phyloP scores from a whole-genome alignment of 2,113 vertebrate genomes.

The Callionymus lyra region DNA sequence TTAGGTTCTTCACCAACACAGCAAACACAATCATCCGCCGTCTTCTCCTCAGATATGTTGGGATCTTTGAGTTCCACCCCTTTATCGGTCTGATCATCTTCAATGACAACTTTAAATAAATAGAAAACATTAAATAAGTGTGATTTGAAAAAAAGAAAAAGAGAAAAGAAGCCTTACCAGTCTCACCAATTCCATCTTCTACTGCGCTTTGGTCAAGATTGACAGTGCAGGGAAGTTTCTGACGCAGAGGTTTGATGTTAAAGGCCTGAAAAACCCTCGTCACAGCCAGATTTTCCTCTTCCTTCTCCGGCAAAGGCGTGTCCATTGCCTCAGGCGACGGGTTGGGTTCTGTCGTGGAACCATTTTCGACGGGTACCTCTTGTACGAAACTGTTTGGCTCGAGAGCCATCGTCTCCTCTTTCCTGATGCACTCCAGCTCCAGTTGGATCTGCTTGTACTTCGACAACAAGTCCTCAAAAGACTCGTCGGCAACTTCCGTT shows the following conservation, averaged over 20 bases:
- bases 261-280: slow-evolving; percentile 87
- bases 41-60: slow-evolving; percentile 4
- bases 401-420: slow-evolving; percentile 85
- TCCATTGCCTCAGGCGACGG: slow-evolving; percentile 48
- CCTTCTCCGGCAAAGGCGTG: slow-evolving; percentile 51
- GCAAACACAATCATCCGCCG: background rate
- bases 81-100: background rate
- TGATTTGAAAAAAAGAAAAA: background rate
- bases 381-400: slow-evolving; percentile 63
- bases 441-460: slow-evolving; percentile 96
- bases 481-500: slow-evolving; percentile 79
- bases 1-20: slow-evolving; percentile 10
- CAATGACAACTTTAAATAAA: background rate
- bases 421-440: slow-evolving; percentile 90
- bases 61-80: background rate
- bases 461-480: slow-evolving; percentile 89
- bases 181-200: slow-evolving; percentile 6
- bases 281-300: slow-evolving; percentile 55
- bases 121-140: background rate
- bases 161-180: background rate
- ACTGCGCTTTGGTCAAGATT: slow-evolving; percentile 59
- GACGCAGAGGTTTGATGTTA: slow-evolving; percentile 87
- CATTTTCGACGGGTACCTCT: slow-evolving; percentile 12
- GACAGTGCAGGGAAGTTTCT: slow-evolving; percentile 77
- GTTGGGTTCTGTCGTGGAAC: slow-evolving; percentile 38